Evolutionary conservation across 2,888 invertebrate genomes (phyloP), one percentile per base, ranked within the genome.

Genomic region (Drosophila eohydei): DNA sequence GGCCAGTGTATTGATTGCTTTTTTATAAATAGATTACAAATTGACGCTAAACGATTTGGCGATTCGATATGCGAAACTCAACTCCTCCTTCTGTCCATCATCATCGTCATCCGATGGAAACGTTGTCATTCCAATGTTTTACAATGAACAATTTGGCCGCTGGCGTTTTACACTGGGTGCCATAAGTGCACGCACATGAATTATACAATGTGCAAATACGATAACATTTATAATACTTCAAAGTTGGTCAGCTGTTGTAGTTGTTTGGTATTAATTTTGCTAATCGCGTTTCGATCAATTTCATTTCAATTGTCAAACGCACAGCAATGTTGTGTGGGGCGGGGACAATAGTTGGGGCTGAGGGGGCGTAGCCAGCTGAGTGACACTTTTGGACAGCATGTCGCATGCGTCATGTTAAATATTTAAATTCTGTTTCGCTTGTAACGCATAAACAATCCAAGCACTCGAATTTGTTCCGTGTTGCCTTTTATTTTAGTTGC

Each of bases 281-380:
- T 78, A 83, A 86, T 77, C 83, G 83, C 80, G 78, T 84, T 83
- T 77, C 84, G 82, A 86, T 86, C 81, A 85, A 73, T 80, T 85
- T 83, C 63, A 84, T 88, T 87, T 84, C 82, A 79, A 83, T 81
- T 82, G 84, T 80, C 85, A 75, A 73, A 77, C 77, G 74, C 74
- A 59, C 74, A 74, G 38, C 66, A 74, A 78, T 78, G 67, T 60
- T 36, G 7, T 14, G 11, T 14, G 9, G 30, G 41, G 32, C 30
- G 8, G n/a, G 26, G 50, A 43, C 41, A 21, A 11, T 40, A 16
- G 54, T 3, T n/a, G 38, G 28, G 64, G 52, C 34, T 41, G 56
- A 21, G 61, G 80, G 51, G 74, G 61, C 68, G 56, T 72, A 61
- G 62, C 65, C 51, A 56, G 67, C 66, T 73, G 84, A 78, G 52